Percentiles rank a stretch among this genome's conserved stretches.
Evolutionary conservation across 2,797 vertebrate species (phyloP).

Genomic region (Trichosurus vulpecula): DNA sequence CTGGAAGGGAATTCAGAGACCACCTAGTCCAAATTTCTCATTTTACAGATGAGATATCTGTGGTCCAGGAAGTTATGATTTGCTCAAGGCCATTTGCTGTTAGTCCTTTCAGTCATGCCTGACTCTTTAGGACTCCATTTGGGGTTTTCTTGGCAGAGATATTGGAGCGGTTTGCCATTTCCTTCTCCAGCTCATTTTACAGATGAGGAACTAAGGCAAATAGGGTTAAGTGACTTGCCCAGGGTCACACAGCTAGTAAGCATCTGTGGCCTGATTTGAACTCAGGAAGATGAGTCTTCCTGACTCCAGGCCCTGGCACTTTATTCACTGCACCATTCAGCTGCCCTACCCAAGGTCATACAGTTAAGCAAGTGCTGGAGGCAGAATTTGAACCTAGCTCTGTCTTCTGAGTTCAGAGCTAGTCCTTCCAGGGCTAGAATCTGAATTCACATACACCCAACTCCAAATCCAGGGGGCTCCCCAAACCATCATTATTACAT

Average conservation of each 20-base stretch:
- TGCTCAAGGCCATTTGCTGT: background rate
- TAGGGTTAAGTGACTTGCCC: background rate
- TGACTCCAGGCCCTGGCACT: background rate
- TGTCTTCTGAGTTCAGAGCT: background rate
- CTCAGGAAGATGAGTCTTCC: background rate
- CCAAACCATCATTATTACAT: background rate
- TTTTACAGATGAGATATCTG: background rate
- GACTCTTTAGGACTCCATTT: background rate
- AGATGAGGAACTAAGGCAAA: background rate
- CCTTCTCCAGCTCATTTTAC: background rate
- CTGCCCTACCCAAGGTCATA: background rate
- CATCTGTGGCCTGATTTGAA: background rate
- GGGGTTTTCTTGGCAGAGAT: background rate
- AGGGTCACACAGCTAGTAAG: background rate
- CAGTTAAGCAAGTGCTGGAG: background rate
- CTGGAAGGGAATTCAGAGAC: conserved; percentile 8
- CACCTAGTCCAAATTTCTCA: background rate
- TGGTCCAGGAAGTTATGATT: background rate
- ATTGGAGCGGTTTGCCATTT: background rate
- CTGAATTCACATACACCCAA: background rate
- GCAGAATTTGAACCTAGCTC: background rate
- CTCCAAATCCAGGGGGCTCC: background rate
- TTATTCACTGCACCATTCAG: background rate
- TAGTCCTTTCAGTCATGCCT: background rate
- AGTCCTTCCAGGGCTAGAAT: background rate